Evolutionary conservation across 1,140 invertebrate species (phyloP), one percentile per base, ranked within the genome.

Genomic region (Aphidius ervi): DNA sequence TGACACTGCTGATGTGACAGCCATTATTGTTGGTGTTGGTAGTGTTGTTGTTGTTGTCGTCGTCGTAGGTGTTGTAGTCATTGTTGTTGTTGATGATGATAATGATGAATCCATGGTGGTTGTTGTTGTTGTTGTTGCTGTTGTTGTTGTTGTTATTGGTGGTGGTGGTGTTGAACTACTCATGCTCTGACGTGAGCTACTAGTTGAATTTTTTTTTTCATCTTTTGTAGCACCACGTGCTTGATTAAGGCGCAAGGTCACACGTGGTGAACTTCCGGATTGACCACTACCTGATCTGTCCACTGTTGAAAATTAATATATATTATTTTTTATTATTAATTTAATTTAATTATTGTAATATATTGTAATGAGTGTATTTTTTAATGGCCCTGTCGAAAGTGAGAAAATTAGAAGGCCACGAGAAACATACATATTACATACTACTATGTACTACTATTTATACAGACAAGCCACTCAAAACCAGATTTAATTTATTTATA

Each of bases 191-290:
- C 52, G 41, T 41, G 39, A 54, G 52, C 52, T 6, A 54, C 52
- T 41, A 6, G 37, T n/a, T 5, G 52, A 8, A 39, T 63, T 66
- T 72, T 82, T 83, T 64, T 82, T 82, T 58, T 83, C 81, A 82
- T 83, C 82, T 77, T 81, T 81, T 31, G 23, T 31, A 58, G 76
- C 53, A 60, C 78, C 72, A 40, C 81, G 75, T 58, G 83, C 76
- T 59, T 83, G 81, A 67, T 85, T 83, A 61, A 86, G 78, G 65
- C 84, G 80, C 50, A 86, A 74, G 67, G 83, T 84, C 56, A 85
- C 80, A 59, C 84, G 75, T 41, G 84, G 82, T 58, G 83, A 85
- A 62, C 75, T 73, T 69, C 71, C 72, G 65, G 73, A 69, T 68
- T 74, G 73, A 63, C 72, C 72, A 55, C 69, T 72, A 72, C 70